Conservation (phyloP, 2,113 vertebrate genomes). For the Brachyhypopomus occidentalis region DNA sequence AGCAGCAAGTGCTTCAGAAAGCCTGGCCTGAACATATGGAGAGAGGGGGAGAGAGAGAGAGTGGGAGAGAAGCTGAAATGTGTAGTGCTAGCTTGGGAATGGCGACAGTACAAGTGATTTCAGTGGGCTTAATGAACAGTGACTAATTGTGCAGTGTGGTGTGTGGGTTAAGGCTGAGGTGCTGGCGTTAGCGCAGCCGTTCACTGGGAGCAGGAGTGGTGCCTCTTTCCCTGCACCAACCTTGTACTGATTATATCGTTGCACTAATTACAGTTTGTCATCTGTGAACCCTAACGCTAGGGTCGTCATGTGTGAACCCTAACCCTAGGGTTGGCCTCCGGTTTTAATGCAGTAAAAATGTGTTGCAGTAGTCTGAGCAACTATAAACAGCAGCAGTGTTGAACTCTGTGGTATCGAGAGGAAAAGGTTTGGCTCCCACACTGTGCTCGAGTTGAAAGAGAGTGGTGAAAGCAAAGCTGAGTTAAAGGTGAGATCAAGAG, state of each 20-base stretch:
- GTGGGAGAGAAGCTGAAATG: background rate
- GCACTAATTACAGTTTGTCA: background rate
- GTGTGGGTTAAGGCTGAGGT: background rate
- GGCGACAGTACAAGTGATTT: background rate
- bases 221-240: background rate
- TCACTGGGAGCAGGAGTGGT: background rate
- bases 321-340: background rate
- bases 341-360: background rate
- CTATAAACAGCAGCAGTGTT: background rate
- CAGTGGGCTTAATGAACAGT: background rate
- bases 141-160: conserved; percentile 6
- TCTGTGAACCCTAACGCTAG: too few relatives aligned
- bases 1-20: conserved; percentile 29
- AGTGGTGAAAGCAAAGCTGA: background rate
- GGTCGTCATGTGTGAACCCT: too few relatives aligned
- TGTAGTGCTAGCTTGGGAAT: background rate
- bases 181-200: background rate
- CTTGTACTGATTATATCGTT: background rate
- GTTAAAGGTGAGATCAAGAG: background rate
- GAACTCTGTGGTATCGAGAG: background rate
- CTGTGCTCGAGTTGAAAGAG: background rate
- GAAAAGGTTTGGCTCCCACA: background rate
- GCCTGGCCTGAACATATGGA: conserved; percentile 26
- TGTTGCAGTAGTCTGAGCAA: background rate
- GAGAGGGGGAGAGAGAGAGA: background rate